Conservation (phyloP, 2,113 vertebrate species). For the Empidonax traillii region DNA sequence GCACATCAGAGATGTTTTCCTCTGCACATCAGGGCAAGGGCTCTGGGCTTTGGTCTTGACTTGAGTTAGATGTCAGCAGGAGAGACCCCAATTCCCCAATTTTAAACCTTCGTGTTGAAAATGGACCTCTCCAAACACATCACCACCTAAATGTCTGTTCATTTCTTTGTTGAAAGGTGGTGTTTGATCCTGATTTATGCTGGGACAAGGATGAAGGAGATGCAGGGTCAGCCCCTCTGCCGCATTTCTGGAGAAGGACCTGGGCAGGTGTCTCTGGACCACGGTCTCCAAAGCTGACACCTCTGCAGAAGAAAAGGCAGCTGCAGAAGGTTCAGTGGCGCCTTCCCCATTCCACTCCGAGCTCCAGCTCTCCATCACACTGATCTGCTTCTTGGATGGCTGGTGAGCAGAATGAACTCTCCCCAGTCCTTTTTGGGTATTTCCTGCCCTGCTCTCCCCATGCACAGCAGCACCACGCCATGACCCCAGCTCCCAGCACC, state of each 20-base stretch:
- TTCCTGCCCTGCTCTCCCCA: background rate
- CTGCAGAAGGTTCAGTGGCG: background rate
- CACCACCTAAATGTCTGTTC: background rate
- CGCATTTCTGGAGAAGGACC: background rate
- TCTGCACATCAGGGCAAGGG: accelerated
- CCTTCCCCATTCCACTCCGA: accelerated
- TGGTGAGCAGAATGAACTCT: accelerated
- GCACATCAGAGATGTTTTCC: accelerated
- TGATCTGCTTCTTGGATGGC: background rate
- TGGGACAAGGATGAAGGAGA: background rate
- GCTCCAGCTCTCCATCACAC: background rate
- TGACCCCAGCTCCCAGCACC: background rate
- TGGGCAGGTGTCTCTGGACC: background rate
- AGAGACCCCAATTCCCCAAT: accelerated
- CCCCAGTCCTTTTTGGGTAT: accelerated
- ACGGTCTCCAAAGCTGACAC: accelerated
- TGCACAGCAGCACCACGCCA: background rate
- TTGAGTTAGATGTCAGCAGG: background rate
- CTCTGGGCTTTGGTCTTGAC: background rate
- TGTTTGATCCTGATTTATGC: background rate
- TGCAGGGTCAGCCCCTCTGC: background rate
- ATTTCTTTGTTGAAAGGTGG: background rate
- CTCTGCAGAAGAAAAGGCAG: background rate
- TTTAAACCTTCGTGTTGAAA: background rate
- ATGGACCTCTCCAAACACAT: accelerated